A percentile compares a stretch with the other conserved stretches of the same genome.
Evolutionary conservation across 2,888 invertebrate species (phyloP).

Genomic region (Microdon myrmicae): DNA sequence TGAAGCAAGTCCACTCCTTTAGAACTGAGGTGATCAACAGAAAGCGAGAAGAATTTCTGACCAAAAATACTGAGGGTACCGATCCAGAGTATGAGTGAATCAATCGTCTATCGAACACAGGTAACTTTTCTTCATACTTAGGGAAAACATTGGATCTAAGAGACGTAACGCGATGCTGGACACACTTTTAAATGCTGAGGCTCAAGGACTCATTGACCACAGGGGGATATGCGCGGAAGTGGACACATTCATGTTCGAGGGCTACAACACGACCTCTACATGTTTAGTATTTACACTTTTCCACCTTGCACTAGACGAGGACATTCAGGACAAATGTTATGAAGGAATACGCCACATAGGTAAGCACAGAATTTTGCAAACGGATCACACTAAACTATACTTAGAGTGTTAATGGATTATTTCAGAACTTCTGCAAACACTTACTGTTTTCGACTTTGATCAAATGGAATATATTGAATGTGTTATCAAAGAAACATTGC

Average conservation of each 20-base stretch:
- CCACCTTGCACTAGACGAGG: conserved; percentile 68
- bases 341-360: conserved; percentile 67
- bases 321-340: conserved; percentile 68
- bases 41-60: conserved; percentile 59
- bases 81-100: too few relatives aligned
- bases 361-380: too few relatives aligned
- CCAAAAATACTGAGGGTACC: too few relatives aligned
- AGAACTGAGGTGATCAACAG: conserved; percentile 67
- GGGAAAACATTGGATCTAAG: too few relatives aligned
- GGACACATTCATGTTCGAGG: conserved; percentile 74
- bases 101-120: too few relatives aligned
- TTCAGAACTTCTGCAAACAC: conserved; percentile 49
- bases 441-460: conserved; percentile 59
- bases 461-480: conserved; percentile 68
- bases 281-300: conserved; percentile 69
- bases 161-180: conserved; percentile 70
- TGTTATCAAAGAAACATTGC: conserved; percentile 70
- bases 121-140: too few relatives aligned
- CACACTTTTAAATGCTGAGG: conserved; percentile 69
- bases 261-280: conserved; percentile 74
- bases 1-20: conserved; percentile 65
- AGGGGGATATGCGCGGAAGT: conserved; percentile 72
- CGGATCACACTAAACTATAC: too few relatives aligned
- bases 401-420: too few relatives aligned
- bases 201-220: conserved; percentile 68